Percentiles rank a stretch among this genome's conserved stretches.
Evolutionary conservation across 2,797 vertebrate species (phyloP).

Genomic region (Scyliorhinus canicula): DNA sequence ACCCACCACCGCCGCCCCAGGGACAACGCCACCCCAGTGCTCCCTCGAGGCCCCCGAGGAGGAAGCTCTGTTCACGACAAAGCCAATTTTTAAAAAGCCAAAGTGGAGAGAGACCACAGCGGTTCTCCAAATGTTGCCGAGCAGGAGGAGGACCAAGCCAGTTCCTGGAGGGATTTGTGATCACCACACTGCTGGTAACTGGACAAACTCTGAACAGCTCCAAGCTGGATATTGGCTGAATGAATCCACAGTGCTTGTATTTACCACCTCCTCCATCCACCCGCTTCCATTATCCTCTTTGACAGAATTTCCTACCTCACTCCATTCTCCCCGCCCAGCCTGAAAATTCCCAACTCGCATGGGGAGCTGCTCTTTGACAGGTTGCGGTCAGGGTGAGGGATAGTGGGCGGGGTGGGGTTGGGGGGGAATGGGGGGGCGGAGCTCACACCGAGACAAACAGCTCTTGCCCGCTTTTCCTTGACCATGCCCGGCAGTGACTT

Average conservation of each 20-base stretch:
- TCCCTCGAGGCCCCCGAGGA: neutral
- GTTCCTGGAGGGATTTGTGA: neutral
- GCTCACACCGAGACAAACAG: too few relatives aligned
- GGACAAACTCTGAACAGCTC: neutral
- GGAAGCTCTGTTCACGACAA: neutral
- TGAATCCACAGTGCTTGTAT: neutral
- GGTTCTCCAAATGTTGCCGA: neutral
- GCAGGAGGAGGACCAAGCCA: neutral
- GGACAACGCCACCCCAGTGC: neutral
- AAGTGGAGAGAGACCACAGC: neutral
- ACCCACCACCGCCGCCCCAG: neutral
- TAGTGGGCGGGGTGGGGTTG: constrained; percentile 49
- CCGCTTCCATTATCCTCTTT: too few relatives aligned
- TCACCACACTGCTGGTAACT: too few relatives aligned
- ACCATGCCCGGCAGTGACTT: too few relatives aligned
- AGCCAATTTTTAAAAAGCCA: neutral
- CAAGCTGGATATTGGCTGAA: too few relatives aligned
- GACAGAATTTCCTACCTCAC: neutral
- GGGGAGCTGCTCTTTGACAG: constrained; percentile 59
- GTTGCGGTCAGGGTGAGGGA: constrained; percentile 57
- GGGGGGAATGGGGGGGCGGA: constrained; percentile 44
- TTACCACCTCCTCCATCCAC: too few relatives aligned
- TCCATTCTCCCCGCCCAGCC: neutral
- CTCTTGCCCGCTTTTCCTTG: neutral
- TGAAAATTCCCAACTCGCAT: constrained; percentile 46